A percentile compares a stretch with the other conserved stretches of the same genome.
phyloP scores from a whole-genome alignment of 2,888 invertebrate genomes.

The Pseudococcus viburni region DNA sequence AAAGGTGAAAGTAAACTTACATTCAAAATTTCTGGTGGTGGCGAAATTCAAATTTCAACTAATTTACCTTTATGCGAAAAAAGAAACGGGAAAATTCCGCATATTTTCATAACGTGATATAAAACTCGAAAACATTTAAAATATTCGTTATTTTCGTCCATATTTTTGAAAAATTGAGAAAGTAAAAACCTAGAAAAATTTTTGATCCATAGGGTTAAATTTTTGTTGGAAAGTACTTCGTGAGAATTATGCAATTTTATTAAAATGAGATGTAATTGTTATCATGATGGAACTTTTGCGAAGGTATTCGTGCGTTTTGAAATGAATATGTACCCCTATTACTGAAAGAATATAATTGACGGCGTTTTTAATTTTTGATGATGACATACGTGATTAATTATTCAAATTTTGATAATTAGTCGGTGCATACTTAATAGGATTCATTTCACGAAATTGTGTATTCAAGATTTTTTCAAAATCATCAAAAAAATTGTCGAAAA shows the following conservation, averaged over 20 bases:
- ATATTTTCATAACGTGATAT: not conserved
- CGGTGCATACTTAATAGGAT: no score
- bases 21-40: not conserved
- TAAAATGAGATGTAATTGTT: not conserved
- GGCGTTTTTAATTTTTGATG: no score
- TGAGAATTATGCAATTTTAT: not conserved
- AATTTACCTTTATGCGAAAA: not conserved
- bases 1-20: not conserved
- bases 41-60: not conserved
- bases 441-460: no score
- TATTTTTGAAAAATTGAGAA: not conserved
- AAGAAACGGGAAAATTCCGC: not conserved
- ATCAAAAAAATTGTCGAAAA: no score
- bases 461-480: no score
- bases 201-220: not conserved
- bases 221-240: not conserved
- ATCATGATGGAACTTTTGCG: not conserved
- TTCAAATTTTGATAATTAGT: no score
- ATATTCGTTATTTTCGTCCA: conserved; percentile 28
- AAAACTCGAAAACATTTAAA: not conserved
- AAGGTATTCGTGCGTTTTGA: not conserved
- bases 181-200: not conserved
- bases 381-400: no score
- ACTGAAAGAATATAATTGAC: no score
- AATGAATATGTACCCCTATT: not conserved